These are phyloP conservation scores for Macrosteles quadrilineatus DNA, from an alignment of 1,140 invertebrate genomes.

Conservation along the genomic window DNA sequence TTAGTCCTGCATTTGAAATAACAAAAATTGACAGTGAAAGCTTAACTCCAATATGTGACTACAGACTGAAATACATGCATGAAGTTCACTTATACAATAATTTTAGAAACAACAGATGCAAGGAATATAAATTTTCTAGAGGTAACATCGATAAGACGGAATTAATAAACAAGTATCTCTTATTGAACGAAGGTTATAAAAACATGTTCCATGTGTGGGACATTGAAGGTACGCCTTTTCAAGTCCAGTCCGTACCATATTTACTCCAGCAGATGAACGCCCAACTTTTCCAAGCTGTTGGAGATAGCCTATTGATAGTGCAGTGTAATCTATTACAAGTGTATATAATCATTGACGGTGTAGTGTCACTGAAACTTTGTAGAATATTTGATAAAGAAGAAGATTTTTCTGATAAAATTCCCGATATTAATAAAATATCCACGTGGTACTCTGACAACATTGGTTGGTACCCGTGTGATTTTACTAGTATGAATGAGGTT, in stretches of 20 bases:
- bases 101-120: constrained; percentile 25
- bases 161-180: neutral
- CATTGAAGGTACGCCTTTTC: constrained; percentile 8
- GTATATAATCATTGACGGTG: constrained; percentile 6
- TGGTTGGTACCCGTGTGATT: constrained; percentile 35
- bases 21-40: neutral
- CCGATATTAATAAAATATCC: constrained; percentile 1
- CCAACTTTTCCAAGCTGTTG: constrained; percentile 33
- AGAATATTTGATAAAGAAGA: constrained; percentile 31
- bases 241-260: constrained; percentile 27
- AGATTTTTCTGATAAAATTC: constrained; percentile 21
- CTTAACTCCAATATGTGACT: constrained; percentile 32
- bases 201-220: constrained; percentile 8
- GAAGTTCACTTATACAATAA: constrained; percentile 33
- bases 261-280: constrained; percentile 28
- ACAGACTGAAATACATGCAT: constrained; percentile 34
- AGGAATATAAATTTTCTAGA: constrained; percentile 17
- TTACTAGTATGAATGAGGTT: constrained; percentile 31
- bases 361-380: constrained; percentile 20
- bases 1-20: neutral
- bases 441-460: constrained; percentile 34
- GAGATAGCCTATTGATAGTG: constrained; percentile 28
- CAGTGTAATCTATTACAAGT: constrained; percentile 38
- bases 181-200: neutral
- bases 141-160: neutral